Base-by-base conservation (phyloP, 2,888 invertebrate genomes). In the Agriopis marginaria region DNA sequence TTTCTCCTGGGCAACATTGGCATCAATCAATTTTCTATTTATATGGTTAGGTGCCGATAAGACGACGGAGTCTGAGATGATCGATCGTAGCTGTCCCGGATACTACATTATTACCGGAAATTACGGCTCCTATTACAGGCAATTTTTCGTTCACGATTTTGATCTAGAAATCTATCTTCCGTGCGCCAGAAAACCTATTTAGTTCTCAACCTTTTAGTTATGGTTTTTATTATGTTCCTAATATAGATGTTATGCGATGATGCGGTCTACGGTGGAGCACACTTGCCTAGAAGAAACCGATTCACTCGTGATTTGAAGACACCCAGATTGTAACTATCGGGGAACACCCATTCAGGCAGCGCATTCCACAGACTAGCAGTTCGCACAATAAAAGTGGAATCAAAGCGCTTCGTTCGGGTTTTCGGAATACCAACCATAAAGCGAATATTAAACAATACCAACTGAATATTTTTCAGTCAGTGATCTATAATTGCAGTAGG, bases 1-100 rank as follows among this genome's bases (percentile, higher is more conserved):
- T 77, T 75, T 61, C 68, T 56, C 69, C 42, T 14, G 53, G 50
- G 60, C 64, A 54, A 58, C 63, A 61, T 70, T 71, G 69, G 63
- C 71, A 69, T 75, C 71, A 58, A 73, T 70, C 68, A 71, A 63
- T 75, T 73, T 67, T 63, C 73, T 77, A 70, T 76, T 74, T 72
- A 73, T 76, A 74, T 64, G 47, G 67, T 39, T 58, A 53, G 67
- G 23, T 53, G 39, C 44, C 23, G 63, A 68, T 70, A 68, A 73
- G 63, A 59, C 63, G 59, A 53, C 60, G 44, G 59, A 23, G n/a
- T 32, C 61, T 12, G 14, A 55, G 50, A 60, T 67, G 69, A 64
- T 70, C 8, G 67, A 76, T 68, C 68, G 68, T 53, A 47, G n/a
- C 70, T 63, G 70, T 70, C 60, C 71, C 44, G n/a, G n/a, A 66